Evolutionary conservation across 2,888 invertebrate species (phyloP).

Genomic region (Lycia hirtaria): DNA sequence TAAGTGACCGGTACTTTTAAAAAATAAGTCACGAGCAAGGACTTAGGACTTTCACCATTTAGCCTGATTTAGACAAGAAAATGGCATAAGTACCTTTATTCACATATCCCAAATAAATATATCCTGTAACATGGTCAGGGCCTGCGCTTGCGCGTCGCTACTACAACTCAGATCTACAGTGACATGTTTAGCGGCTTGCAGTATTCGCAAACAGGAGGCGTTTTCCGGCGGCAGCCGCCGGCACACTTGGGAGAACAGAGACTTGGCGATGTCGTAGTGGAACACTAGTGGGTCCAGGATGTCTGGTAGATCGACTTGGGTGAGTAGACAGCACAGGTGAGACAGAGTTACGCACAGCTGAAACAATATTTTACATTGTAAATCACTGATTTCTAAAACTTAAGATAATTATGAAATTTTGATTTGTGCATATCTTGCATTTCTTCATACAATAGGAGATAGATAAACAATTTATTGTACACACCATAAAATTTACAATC

Average conservation of each 20-base stretch:
- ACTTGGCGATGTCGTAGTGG: slow-evolving; percentile 74
- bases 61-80: no score
- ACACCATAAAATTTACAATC: no score
- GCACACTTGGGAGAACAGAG: slow-evolving; percentile 68
- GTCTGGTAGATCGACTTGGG: slow-evolving; percentile 83
- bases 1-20: no score
- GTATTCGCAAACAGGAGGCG: slow-evolving; percentile 68
- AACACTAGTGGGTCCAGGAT: slow-evolving; percentile 81
- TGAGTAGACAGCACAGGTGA: slow-evolving; percentile 87
- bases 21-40: no score
- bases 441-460: no score
- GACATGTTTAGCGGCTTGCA: slow-evolving; percentile 79
- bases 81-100: slow-evolving; percentile 19
- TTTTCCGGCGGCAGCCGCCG: slow-evolving; percentile 76
- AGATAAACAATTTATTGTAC: no score
- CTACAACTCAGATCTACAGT: slow-evolving; percentile 69
- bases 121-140: slow-evolving; percentile 73
- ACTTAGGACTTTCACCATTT: no score
- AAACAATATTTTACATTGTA: slow-evolving; percentile 36
- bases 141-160: slow-evolving; percentile 65
- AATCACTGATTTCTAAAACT: no score
- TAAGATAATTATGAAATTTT: no score
- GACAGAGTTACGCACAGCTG: slow-evolving; percentile 91
- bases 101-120: slow-evolving; percentile 79
- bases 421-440: no score